Base-by-base conservation (phyloP, 2,888 invertebrate genomes). In the Tetranychus truncatus region DNA sequence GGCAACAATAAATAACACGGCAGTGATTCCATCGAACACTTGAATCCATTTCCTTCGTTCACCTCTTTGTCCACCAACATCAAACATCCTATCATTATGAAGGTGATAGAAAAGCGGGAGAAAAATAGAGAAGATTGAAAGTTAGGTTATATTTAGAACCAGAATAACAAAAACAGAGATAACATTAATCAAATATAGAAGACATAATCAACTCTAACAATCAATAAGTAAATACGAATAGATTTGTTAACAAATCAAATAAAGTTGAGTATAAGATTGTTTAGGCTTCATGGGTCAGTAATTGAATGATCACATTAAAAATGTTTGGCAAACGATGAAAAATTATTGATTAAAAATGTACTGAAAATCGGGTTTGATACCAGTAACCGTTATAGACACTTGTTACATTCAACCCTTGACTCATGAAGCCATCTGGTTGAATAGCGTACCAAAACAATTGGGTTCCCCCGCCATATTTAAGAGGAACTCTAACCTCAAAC, bases 31-130 rank as follows among this genome's bases (percentile, higher is more conserved):
- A 81, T 90, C 91, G 80, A 91, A 91, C 0, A 89, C 89, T 86
- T 89, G 83, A 79, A 91, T 90, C 91, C 91, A 91, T 82, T 91
- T 91, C 79, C 88, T 88, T 76, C 91, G 84, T 80, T 91, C 89
- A 15, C 90, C 91, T 76, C 89, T 84, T 81, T 91, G 91, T 0
- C 91, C 91, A 0, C 91, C 91, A 0, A 91, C 91, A 81, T 91
- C 91, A 80, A 88, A 91, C 88, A 91, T 90, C 85, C 83, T 83
- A 20, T 21, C 46, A n/a, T 45, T 11, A 72, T 34, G 4, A 45
- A 34, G 34, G 20, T 9, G 15, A 34, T 1, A 21, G 18, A 24
- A 73, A 45, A 34, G 34, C 34, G 34, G 34, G 34, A 34, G 34
- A 34, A 34, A 34, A 34, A 34, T 34, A 34, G 34, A 34, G 34